Evolutionary conservation across 2,797 vertebrate species (phyloP), one percentile per base, ranked within the genome.

Genomic region (Acrossocheilus fasciatus): DNA sequence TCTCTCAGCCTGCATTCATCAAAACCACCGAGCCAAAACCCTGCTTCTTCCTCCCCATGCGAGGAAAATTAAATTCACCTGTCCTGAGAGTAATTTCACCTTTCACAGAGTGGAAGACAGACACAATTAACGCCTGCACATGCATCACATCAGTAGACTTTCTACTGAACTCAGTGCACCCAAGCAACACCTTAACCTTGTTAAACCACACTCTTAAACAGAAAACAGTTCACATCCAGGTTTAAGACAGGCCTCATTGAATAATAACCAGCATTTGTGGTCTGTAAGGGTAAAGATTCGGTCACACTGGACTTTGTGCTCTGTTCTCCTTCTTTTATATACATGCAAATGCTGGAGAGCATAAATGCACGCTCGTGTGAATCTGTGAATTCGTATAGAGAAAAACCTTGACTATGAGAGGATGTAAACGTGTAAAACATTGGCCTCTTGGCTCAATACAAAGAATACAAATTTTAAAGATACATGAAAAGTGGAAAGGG

Each of bases 51-150:
- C 81, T 89, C 86, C 82, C 78, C 86, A 72, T 88, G 88, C 39
- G 78, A 86, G 68, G 86, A 82, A 85, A 88, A 89, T 90, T 89
- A 68, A 89, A 89, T 88, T 90, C 89, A 90, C 82, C 88, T 85
- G 85, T 84, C 86, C 87, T 81, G 80, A 83, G 82, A 88, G 88
- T 87, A 89, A 89, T 90, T 89, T 85, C 68, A 74, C 86, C 89
- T 88, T 90, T 88, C 88, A 83, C 84, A 78, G 86, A 76, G 84
- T 86, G 64, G 57, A 89, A 90, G 90, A 87, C 90, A 88, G 84
- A 89, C 82, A 89, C 90, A 91, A 91, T 91, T 89, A 91, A 88
- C 36, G 84, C 86, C 88, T 85, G 87, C 80, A 86, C 82, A 89
- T 87, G 86, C 90, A 88, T 89, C 88, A 87, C 72, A 88, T 87